Percentiles rank a stretch among this genome's conserved stretches.
Evolutionary conservation across 2,888 invertebrate genomes (phyloP).

Genomic region (Andrena fulva): DNA sequence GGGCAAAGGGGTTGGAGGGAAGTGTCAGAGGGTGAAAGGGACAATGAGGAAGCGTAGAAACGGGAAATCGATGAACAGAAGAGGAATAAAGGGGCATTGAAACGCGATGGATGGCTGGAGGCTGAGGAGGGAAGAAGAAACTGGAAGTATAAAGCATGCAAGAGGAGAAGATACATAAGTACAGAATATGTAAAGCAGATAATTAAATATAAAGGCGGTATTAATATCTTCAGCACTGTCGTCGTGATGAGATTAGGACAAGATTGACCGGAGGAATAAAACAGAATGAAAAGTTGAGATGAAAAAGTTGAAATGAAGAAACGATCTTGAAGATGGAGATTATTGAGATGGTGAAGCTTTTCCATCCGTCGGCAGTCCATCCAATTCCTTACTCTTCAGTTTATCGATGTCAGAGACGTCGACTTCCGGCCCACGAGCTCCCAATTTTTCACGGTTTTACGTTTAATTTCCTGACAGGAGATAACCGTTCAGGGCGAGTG

Average conservation of each 20-base stretch:
- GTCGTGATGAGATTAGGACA: too few relatives aligned
- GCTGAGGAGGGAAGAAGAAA: neutral
- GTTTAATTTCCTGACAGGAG: conserved; percentile 38
- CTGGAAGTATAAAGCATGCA: neutral
- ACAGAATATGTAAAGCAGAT: too few relatives aligned
- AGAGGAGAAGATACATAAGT: too few relatives aligned
- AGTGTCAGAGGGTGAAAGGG: neutral
- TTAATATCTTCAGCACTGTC: too few relatives aligned
- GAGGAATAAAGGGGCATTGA: neutral
- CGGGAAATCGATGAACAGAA: neutral
- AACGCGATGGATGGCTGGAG: neutral
- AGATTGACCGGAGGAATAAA: neutral
- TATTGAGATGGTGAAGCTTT: neutral
- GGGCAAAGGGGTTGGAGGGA: neutral
- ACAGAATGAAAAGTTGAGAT: neutral
- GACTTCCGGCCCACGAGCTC: conserved; percentile 24
- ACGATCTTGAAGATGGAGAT: neutral
- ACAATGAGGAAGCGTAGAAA: neutral
- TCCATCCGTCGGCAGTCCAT: neutral
- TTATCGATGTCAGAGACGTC: conserved; percentile 2
- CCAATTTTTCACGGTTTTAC: conserved; percentile 42
- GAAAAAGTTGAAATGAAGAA: neutral
- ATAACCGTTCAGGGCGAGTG: conserved; percentile 12
- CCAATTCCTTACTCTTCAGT: conserved; percentile 11
- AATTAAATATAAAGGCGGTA: too few relatives aligned